Evolutionary conservation across 2,888 invertebrate genomes (phyloP), one percentile per base, ranked within the genome.

Genomic region (Andrena camellia): DNA sequence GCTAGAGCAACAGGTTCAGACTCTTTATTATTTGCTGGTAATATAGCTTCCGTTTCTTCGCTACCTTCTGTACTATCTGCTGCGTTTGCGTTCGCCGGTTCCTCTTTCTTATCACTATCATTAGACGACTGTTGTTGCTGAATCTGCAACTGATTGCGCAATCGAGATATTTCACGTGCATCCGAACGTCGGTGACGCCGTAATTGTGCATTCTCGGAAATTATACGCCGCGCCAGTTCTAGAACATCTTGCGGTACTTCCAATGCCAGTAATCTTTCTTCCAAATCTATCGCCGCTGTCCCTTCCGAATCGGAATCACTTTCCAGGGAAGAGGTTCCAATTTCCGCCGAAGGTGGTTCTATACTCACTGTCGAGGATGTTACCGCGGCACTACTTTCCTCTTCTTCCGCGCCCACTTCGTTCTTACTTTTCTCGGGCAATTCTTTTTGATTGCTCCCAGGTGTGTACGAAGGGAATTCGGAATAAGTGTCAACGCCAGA

Each of bases 331-430:
- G 90, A 91, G 13, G 91, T 91, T 8, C 89, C 90, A n/a, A 88
- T 85, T 60, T 91, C 90, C 1, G 87, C 77, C 26, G 89, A 84
- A 68, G 86, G 78, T 29, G 88, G 86, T 59, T 92, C 92, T 76
- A 91, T 87, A 70, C 87, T 92, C 23, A 93, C 91, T 0, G 93
- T 93, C 10, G 94, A 93, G 35, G 93, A 93, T 13, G 93, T 93
- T 6, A 93, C 93, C 0, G 93, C 93, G 20, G 93, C 88, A 71
- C 90, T 93, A 63, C 92, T 90, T 63, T 93, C 93, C 70, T 93
- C 93, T 26, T 91, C 91, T 54, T 92, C 92, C 42, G 42, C 42
- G n/a, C 83, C 86, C 29, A 74, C 77, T 7, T 83, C 78, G 13
- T 62, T 79, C 48, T 64, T 90, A 35, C 17, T 73, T 62, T 83